phyloP scores from a whole-genome alignment of 2,113 vertebrate species.

The Eidolon helvum region DNA sequence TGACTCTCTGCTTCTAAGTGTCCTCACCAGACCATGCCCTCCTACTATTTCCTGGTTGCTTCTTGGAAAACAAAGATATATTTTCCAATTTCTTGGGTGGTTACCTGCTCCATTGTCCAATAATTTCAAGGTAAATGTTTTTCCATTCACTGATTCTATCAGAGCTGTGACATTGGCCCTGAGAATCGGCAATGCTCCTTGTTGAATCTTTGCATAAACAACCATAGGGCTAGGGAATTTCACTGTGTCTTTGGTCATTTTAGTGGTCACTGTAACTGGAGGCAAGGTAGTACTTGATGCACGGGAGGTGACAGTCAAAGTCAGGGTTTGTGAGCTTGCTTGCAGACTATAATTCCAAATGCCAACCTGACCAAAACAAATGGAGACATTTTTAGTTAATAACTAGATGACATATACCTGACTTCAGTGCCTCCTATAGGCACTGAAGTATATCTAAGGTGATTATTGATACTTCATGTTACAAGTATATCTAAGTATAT shows the following conservation, averaged over 20 bases:
- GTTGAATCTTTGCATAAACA: constrained; percentile 80
- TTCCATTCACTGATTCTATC: constrained; percentile 75
- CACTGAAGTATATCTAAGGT: neutral
- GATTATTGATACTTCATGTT: neutral
- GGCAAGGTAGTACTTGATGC: constrained; percentile 69
- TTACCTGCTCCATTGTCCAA: constrained; percentile 85
- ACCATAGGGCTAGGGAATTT: constrained; percentile 73
- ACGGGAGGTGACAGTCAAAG: constrained; percentile 80
- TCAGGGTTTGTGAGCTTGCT: constrained; percentile 73
- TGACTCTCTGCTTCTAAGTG: neutral
- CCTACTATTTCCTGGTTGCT: neutral
- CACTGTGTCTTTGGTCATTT: constrained; percentile 62
- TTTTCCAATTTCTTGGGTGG: neutral
- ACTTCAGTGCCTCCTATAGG: neutral
- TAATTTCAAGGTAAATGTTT: constrained; percentile 70
- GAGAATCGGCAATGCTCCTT: constrained; percentile 77
- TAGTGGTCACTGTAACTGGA: constrained; percentile 73
- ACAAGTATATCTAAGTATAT: neutral
- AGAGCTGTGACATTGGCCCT: constrained; percentile 79
- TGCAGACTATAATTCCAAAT: constrained; percentile 80
- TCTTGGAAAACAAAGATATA: neutral
- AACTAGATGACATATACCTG: neutral
- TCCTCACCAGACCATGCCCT: neutral
- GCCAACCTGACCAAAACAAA: constrained; percentile 75
- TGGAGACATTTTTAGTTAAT: constrained; percentile 24